phyloP scores from a whole-genome alignment of 2,113 vertebrate genomes.

The Cyprinodon brontotheroides region DNA sequence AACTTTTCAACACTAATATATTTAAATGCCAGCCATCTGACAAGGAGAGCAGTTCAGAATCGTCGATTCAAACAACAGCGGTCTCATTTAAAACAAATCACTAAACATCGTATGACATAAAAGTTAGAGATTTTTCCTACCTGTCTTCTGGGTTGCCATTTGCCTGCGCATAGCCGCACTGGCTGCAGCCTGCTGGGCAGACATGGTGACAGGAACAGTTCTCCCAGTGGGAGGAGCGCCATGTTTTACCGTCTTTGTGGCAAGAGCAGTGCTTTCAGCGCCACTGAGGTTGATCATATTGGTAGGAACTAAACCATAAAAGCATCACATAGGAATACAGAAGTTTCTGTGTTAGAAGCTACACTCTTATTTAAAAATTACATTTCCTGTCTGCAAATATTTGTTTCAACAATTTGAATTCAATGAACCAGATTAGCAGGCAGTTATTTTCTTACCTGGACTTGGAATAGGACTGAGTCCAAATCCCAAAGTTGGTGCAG shows the following conservation, averaged over 20 bases:
- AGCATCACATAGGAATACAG: neutral
- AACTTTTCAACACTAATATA: neutral
- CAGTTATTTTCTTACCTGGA: constrained; percentile 58
- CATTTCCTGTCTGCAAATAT: too few relatives aligned
- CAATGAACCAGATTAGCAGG: neutral
- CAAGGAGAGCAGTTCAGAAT: neutral
- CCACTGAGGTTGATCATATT: constrained; percentile 83
- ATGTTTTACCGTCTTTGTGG: constrained; percentile 94
- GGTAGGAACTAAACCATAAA: constrained; percentile 61
- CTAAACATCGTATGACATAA: neutral
- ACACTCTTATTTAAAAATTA: neutral
- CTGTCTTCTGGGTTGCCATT: constrained; percentile 88
- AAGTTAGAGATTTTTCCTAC: constrained; percentile 68
- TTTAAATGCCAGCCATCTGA: neutral
- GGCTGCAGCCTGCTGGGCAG: constrained; percentile 90
- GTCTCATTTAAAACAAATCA: neutral
- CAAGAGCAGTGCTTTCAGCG: constrained; percentile 91
- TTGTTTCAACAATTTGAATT: too few relatives aligned
- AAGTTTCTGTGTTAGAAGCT: neutral
- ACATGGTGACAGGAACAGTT: constrained; percentile 77
- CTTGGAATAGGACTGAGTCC: constrained; percentile 69
- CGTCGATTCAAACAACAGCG: too few relatives aligned
- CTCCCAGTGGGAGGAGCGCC: constrained; percentile 83
- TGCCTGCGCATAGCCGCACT: constrained; percentile 89
- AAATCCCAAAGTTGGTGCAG: constrained; percentile 49